Evolutionary conservation across 2,797 vertebrate genomes (phyloP).

Genomic region (Halcyon badia): DNA sequence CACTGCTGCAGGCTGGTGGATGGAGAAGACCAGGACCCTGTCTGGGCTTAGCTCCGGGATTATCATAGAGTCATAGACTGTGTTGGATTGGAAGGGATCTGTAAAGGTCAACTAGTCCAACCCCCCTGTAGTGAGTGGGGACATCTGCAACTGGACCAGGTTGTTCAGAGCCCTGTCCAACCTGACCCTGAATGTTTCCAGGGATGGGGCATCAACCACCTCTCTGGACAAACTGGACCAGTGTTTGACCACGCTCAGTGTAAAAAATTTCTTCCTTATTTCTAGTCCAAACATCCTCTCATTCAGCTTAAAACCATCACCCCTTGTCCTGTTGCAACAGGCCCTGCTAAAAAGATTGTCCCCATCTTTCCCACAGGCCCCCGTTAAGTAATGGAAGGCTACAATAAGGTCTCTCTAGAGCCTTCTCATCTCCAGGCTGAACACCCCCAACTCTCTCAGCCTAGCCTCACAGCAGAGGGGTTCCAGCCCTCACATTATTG

Average conservation of each 20-base stretch:
- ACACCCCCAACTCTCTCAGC: not conserved
- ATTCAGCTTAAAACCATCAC: not conserved
- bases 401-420: not conserved
- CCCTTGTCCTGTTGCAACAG: not conserved
- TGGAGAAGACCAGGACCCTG: not conserved
- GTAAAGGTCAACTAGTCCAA: not conserved
- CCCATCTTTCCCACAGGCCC: not conserved
- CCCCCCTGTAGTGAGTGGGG: not conserved
- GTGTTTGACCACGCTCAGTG: not conserved
- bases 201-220: not conserved
- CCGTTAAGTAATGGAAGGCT: not conserved
- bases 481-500: not conserved
- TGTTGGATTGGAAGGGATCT: not conserved
- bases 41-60: not conserved
- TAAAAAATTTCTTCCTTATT: not conserved
- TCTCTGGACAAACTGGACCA: not conserved
- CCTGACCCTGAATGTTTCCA: not conserved
- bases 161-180: not conserved
- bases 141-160: not conserved
- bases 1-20: not conserved
- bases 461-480: not conserved
- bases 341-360: not conserved
- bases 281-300: not conserved
- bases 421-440: not conserved
- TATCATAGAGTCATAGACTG: not conserved